Evolutionary conservation across 2,888 invertebrate species (phyloP).

Genomic region (Tetranychus truncatus): DNA sequence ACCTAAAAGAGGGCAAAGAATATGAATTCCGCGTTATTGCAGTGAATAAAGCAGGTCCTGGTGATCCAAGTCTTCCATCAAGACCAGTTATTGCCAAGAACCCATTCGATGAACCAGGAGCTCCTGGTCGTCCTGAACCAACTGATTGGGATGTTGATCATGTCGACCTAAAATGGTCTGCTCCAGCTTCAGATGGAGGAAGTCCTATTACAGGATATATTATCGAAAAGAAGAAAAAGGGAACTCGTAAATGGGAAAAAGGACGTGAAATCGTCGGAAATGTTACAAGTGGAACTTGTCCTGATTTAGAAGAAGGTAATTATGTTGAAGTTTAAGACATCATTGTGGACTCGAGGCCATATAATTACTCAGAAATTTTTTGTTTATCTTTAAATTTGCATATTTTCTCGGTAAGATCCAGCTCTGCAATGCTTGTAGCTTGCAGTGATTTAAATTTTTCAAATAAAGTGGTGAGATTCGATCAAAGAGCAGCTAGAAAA

Average conservation of each 20-base stretch:
- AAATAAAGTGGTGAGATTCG: no score
- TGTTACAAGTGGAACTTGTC: conserved; percentile 63
- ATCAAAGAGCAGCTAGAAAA: conserved; percentile 35
- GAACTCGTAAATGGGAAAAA: conserved; percentile 86
- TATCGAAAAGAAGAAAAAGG: conserved; percentile 43
- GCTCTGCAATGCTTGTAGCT: no score
- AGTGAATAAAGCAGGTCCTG: conserved; percentile 80
- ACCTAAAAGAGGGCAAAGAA: conserved; percentile 76
- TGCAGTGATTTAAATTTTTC: no score
- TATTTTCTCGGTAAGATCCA: conserved; percentile 39
- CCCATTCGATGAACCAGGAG: conserved; percentile 61
- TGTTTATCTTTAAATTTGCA: no score
- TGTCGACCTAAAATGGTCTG: conserved; percentile 37
- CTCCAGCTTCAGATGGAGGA: conserved; percentile 38
- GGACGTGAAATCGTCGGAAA: conserved; percentile 59
- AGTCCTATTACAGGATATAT: conserved; percentile 38
- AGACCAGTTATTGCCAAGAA: conserved; percentile 77
- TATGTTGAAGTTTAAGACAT: conserved; percentile 33
- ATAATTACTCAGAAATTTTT: no score
- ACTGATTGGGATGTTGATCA: conserved; percentile 39
- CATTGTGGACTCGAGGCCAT: no score
- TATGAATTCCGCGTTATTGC: conserved; percentile 93
- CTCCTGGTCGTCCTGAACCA: conserved; percentile 37
- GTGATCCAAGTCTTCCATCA: conserved; percentile 65
- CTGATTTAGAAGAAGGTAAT: conserved; percentile 77